These are phyloP conservation scores for Pseudopodoces humilis DNA, from an alignment of 2,113 vertebrate species.

Conservation along the genomic window DNA sequence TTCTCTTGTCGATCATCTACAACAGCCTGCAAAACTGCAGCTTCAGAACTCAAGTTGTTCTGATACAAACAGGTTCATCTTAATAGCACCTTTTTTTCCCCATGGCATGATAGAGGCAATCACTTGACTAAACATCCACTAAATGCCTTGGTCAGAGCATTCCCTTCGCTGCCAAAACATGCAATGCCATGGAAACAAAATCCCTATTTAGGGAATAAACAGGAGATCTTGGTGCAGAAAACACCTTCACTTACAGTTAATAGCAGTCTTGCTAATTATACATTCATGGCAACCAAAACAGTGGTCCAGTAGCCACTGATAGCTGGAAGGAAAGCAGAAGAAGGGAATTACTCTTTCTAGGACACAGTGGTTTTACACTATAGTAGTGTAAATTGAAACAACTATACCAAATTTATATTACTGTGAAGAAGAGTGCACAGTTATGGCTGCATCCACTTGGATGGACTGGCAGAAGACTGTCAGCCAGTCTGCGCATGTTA, in stretches of 20 bases:
- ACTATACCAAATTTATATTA: not conserved
- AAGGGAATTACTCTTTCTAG: not conserved
- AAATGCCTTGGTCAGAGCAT: not conserved
- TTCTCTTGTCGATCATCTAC: not conserved
- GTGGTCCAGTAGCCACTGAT: not conserved
- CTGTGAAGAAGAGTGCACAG: not conserved
- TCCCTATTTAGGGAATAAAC: not conserved
- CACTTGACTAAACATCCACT: slow-evolving; percentile 1
- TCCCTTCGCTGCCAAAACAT: slow-evolving; percentile 15
- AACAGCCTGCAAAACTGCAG: not conserved
- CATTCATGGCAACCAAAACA: not conserved
- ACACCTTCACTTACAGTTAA: slow-evolving; percentile 7
- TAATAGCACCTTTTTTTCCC: not conserved
- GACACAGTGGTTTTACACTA: not conserved
- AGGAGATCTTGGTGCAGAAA: not conserved
- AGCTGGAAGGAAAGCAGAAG: not conserved
- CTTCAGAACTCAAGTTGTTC: not conserved
- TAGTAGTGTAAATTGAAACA: not conserved
- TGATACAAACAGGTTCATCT: not conserved
- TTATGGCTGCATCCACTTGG: not conserved
- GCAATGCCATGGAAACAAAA: slow-evolving; percentile 17
- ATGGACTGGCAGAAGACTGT: not conserved
- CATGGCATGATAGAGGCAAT: not conserved
- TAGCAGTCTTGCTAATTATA: not conserved
- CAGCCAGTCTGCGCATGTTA: fast-evolving